phyloP scores from a whole-genome alignment of 2,113 vertebrate species.

The Neogobius melanostomus region DNA sequence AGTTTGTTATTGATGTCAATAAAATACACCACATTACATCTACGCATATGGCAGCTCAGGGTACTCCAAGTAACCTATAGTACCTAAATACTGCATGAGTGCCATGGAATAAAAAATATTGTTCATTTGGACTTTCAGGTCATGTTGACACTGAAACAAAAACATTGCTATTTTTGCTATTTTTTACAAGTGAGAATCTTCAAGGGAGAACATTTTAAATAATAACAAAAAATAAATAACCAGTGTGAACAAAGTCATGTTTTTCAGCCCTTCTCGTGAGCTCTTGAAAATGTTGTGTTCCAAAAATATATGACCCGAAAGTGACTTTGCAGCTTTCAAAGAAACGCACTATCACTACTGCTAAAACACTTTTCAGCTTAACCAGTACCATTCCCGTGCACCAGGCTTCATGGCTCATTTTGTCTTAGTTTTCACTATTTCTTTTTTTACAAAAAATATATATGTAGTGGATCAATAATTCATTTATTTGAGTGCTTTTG shows the following conservation, averaged over 20 bases:
- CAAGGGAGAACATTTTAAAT: not conserved
- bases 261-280: not conserved
- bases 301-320: constrained; percentile 7
- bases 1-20: too few relatives aligned
- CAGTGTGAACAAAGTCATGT: not conserved
- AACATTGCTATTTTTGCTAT: not conserved
- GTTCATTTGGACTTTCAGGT: too few relatives aligned
- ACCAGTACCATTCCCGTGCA: not conserved
- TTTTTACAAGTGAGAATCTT: not conserved
- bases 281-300: not conserved
- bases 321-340: constrained; percentile 5
- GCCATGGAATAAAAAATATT: too few relatives aligned
- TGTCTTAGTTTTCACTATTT: not conserved
- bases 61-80: too few relatives aligned
- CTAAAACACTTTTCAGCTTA: not conserved
- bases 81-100: too few relatives aligned
- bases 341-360: not conserved
- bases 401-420: not conserved
- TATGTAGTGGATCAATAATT: too few relatives aligned
- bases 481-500: not conserved
- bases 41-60: too few relatives aligned
- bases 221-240: not conserved
- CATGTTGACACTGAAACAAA: not conserved
- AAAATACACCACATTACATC: too few relatives aligned
- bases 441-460: not conserved